Conservation (phyloP, 2,888 invertebrate species). For the Nasonia oneida region DNA sequence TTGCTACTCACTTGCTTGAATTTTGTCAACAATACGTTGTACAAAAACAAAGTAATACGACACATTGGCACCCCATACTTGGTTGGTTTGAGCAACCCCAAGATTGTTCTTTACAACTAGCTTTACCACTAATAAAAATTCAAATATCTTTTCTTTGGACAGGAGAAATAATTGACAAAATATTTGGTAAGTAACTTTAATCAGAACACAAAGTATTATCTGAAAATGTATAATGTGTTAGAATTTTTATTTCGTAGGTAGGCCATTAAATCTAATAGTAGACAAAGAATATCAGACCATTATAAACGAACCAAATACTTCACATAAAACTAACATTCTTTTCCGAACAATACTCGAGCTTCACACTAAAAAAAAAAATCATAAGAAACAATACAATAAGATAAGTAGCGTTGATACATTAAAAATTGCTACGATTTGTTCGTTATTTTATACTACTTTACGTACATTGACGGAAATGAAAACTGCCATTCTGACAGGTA, state of each 20-base stretch:
- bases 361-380: conserved; percentile 82
- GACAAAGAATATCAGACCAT: conserved; percentile 78
- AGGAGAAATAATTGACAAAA: conserved; percentile 73
- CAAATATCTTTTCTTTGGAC: conserved; percentile 89
- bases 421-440: conserved; percentile 92
- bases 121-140: conserved; percentile 84
- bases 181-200: conserved; percentile 70
- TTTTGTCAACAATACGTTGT: conserved; percentile 96
- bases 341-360: conserved; percentile 83
- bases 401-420: conserved; percentile 91
- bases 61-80: conserved; percentile 98
- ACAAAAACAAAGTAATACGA: conserved; percentile 93
- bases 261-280: conserved; percentile 80
- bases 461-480: conserved; percentile 94
- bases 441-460: conserved; percentile 94
- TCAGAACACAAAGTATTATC: conserved; percentile 67
- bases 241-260: conserved; percentile 72
- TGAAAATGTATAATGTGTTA: conserved; percentile 62
- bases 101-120: conserved; percentile 85
- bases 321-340: conserved; percentile 81
- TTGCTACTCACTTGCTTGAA: conserved; percentile 91
- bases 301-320: conserved; percentile 73
- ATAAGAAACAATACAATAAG: conserved; percentile 86
- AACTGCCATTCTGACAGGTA: conserved; percentile 92
- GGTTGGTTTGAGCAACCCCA: conserved; percentile 95